phyloP scores from a whole-genome alignment of 2,888 invertebrate genomes.

The Harpagoxenus sublaevis region DNA sequence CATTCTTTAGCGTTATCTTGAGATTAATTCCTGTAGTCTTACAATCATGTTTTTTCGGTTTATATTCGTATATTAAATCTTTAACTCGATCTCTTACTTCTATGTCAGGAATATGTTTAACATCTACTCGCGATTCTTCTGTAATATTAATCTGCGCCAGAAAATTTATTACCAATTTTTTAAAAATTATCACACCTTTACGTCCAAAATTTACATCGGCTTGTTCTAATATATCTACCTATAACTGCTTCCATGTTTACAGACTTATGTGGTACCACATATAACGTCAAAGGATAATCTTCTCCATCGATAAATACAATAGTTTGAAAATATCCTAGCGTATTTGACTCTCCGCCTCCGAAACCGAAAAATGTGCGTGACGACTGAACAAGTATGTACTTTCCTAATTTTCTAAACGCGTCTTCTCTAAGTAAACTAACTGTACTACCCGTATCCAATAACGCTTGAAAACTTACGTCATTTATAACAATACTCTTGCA shows the following conservation, averaged over 20 bases:
- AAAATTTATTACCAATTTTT: slow-evolving; percentile 2
- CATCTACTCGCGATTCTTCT: not conserved
- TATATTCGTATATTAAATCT: slow-evolving; percentile 65
- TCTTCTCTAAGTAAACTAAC: slow-evolving; percentile 36
- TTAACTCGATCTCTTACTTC: slow-evolving; percentile 42
- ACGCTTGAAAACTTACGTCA: not conserved
- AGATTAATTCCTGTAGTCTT: slow-evolving; percentile 69
- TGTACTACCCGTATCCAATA: slow-evolving; percentile 38
- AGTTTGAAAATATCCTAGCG: slow-evolving; percentile 21
- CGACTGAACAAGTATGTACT: not conserved
- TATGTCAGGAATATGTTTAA: not conserved
- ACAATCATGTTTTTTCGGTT: slow-evolving; percentile 60
- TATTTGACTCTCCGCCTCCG: not conserved
- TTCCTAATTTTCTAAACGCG: not conserved
- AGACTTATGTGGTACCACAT: slow-evolving; percentile 2
- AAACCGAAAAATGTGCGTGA: slow-evolving; percentile 22
- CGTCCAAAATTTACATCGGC: slow-evolving; percentile 19
- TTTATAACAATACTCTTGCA: slow-evolving; percentile 1
- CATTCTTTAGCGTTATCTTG: slow-evolving; percentile 74
- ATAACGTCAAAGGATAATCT: not conserved
- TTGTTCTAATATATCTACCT: slow-evolving; percentile 33
- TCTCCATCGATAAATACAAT: not conserved
- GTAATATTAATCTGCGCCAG: not conserved
- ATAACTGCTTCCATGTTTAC: slow-evolving; percentile 21
- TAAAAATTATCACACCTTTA: not conserved